A percentile compares a stretch with the other conserved stretches of the same genome.
phyloP scores from a whole-genome alignment of 2,797 vertebrate genomes.

The Bothrops alternatus region DNA sequence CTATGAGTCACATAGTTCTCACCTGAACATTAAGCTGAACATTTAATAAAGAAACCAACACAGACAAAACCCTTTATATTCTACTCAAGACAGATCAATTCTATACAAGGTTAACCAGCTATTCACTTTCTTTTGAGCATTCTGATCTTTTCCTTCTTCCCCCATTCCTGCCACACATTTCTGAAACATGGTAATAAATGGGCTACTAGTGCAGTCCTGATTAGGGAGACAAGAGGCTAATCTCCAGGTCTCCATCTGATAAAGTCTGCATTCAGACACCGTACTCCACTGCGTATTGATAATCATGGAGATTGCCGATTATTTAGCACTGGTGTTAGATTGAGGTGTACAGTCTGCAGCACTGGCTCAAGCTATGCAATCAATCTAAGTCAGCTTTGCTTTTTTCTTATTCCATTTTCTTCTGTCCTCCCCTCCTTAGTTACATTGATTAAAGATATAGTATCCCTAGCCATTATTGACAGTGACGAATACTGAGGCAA shows the following conservation, averaged over 20 bases:
- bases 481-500: slow-evolving; percentile 8
- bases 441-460: slow-evolving; percentile 38
- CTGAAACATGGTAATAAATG: slow-evolving; percentile 45
- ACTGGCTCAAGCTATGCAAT: slow-evolving; percentile 41
- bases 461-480: slow-evolving; percentile 27
- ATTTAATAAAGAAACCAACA: slow-evolving; percentile 45
- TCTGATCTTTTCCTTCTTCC: not conserved
- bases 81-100: slow-evolving; percentile 9
- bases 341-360: slow-evolving; percentile 34
- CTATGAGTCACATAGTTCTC: slow-evolving; percentile 35
- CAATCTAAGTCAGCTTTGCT: slow-evolving; percentile 57
- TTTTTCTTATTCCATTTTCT: slow-evolving; percentile 13
- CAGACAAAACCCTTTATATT: slow-evolving; percentile 21
- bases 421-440: not conserved
- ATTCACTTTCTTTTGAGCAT: not conserved
- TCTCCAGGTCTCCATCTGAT: slow-evolving; percentile 47
- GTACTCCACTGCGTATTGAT: slow-evolving; percentile 35
- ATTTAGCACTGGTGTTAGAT: slow-evolving; percentile 18
- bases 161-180: not conserved
- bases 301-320: slow-evolving; percentile 28
- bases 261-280: slow-evolving; percentile 43
- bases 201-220: slow-evolving; percentile 8
- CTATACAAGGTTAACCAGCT: not conserved
- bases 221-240: slow-evolving; percentile 46
- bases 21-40: slow-evolving; percentile 42